These are phyloP conservation scores for Alauda arvensis DNA, from an alignment of 2,797 vertebrate genomes.

Conservation along the genomic window DNA sequence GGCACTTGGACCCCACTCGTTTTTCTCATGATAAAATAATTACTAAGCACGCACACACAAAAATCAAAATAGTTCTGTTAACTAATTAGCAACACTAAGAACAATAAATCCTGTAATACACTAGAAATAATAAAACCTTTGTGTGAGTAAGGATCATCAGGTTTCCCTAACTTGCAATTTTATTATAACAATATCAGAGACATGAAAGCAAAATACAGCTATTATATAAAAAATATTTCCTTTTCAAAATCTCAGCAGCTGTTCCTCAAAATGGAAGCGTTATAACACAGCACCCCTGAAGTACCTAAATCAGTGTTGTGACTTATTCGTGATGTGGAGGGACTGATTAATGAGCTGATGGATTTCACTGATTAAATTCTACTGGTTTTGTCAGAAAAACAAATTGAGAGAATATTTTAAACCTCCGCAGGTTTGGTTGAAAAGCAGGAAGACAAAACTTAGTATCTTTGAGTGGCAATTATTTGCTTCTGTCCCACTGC, in stretches of 20 bases:
- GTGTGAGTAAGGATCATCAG: background rate
- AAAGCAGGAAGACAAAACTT: background rate
- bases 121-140: background rate
- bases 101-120: slow-evolving; percentile 46
- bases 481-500: rapidly evolving
- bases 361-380: background rate
- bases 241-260: background rate
- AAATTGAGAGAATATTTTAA: background rate
- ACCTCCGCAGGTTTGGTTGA: background rate
- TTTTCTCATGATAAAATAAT: slow-evolving; percentile 66
- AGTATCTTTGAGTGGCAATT: rapidly evolving
- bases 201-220: background rate
- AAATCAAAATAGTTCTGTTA: slow-evolving; percentile 60
- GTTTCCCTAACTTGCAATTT: background rate
- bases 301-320: background rate
- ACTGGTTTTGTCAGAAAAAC: background rate
- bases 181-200: background rate
- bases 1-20: slow-evolving; percentile 59
- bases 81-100: slow-evolving; percentile 57
- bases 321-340: background rate
- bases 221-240: background rate
- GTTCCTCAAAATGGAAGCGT: background rate
- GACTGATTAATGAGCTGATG: background rate
- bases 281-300: background rate
- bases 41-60: slow-evolving; percentile 42